Conservation (phyloP, 2,113 vertebrate species). For the Chelonoidis abingdonii region DNA sequence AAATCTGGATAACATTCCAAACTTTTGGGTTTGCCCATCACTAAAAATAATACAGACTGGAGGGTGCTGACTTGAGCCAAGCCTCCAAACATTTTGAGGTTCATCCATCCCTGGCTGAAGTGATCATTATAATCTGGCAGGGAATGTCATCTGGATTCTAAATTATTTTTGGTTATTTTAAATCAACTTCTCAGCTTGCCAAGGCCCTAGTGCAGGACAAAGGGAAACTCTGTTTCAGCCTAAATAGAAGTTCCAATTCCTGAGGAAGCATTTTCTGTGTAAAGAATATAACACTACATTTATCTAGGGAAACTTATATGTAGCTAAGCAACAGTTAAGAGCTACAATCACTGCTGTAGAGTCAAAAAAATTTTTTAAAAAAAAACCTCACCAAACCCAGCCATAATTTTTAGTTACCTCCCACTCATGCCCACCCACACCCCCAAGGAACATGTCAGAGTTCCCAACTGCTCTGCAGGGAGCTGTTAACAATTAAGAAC, state of each 20-base stretch:
- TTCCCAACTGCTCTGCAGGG: conserved; percentile 38
- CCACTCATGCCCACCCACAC: conserved; percentile 41
- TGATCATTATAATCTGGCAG: conserved; percentile 65
- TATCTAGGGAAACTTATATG: not conserved
- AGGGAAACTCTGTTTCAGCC: not conserved
- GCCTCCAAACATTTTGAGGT: conserved; percentile 49
- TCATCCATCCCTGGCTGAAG: conserved; percentile 54
- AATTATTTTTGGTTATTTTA: conserved; percentile 55
- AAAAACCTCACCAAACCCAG: not conserved
- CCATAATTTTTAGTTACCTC: conserved; percentile 54
- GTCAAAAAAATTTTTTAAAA: not conserved
- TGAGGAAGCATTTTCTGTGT: not conserved
- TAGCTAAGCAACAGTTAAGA: not conserved
- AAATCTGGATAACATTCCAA: conserved; percentile 68
- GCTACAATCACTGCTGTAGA: not conserved
- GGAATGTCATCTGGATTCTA: conserved; percentile 47
- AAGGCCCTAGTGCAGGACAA: not conserved
- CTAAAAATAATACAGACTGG: conserved; percentile 64
- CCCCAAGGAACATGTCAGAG: conserved; percentile 28
- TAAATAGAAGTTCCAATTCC: not conserved
- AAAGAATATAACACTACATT: fast-evolving
- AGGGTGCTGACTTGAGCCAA: conserved; percentile 52
- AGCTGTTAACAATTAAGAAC: not conserved
- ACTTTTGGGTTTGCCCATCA: conserved; percentile 40
- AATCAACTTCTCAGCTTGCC: conserved; percentile 18